Conservation (phyloP, 2,888 invertebrate genomes). For the Apodemia duryi region DNA sequence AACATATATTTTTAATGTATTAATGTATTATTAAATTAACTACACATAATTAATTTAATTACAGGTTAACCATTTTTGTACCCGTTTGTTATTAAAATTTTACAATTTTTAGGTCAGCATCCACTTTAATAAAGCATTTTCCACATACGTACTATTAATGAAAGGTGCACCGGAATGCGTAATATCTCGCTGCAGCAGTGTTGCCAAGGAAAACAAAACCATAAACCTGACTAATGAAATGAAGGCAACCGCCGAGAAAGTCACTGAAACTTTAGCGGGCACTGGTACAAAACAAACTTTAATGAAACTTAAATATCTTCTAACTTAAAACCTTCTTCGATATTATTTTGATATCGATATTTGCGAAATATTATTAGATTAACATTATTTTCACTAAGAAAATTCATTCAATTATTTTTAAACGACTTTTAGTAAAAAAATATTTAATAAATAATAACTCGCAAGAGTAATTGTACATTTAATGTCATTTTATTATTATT, state of each 20-base stretch:
- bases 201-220: conserved; percentile 1
- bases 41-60: neutral
- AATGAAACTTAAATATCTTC: neutral
- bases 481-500: too few relatives aligned
- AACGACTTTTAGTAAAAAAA: too few relatives aligned
- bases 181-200: conserved; percentile 50
- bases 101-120: conserved; percentile 76
- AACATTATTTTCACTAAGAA: neutral
- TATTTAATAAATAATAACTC: too few relatives aligned
- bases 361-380: neutral
- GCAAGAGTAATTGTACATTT: too few relatives aligned
- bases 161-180: conserved; percentile 98
- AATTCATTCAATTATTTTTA: too few relatives aligned
- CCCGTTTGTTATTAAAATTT: neutral
- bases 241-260: conserved; percentile 43
- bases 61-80: too few relatives aligned
- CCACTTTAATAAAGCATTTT: conserved; percentile 88
- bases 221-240: conserved; percentile 49
- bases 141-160: conserved; percentile 91
- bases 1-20: too few relatives aligned
- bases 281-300: conserved; percentile 45
- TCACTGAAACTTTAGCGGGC: conserved; percentile 51
- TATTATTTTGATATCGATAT: neutral
- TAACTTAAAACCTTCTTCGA: neutral
- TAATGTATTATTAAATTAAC: too few relatives aligned